These are phyloP conservation scores for Digitonthophagus gazella DNA, from an alignment of 2,888 invertebrate species.

Conservation along the genomic window DNA sequence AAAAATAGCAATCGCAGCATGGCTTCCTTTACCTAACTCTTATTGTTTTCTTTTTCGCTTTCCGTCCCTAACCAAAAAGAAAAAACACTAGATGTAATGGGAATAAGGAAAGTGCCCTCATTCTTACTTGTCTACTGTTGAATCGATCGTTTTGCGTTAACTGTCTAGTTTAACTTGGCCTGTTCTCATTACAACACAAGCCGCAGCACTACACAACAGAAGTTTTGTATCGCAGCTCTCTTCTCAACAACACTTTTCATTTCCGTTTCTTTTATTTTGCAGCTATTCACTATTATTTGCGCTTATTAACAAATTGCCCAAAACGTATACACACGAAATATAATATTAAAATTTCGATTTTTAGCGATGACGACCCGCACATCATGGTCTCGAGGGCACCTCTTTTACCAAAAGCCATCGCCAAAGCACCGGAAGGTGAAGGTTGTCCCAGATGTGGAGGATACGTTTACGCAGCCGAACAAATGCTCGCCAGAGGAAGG, in stretches of 20 bases:
- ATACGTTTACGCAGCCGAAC: conserved; percentile 86
- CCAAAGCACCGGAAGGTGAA: conserved; percentile 80
- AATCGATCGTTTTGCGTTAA: conserved; percentile 7
- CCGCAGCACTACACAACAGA: conserved; percentile 11
- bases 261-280: conserved; percentile 19
- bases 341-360: conserved; percentile 16
- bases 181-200: conserved; percentile 49
- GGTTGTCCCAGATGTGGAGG: conserved; percentile 89
- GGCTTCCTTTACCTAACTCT: conserved; percentile 9
- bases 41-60: conserved; percentile 33
- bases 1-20: conserved; percentile 2
- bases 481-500: conserved; percentile 87
- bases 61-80: conserved; percentile 47
- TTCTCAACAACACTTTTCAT: not conserved
- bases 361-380: conserved; percentile 40
- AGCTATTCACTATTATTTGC: conserved; percentile 21
- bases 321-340: not conserved
- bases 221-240: conserved; percentile 14
- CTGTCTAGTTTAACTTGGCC: conserved; percentile 43
- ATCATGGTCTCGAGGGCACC: conserved; percentile 40
- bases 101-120: conserved; percentile 75
- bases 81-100: conserved; percentile 59
- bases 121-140: not conserved
- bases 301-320: conserved; percentile 19
- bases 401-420: conserved; percentile 61